Conservation (phyloP, 1,140 invertebrate species). For the Apocrypta bakeri region DNA sequence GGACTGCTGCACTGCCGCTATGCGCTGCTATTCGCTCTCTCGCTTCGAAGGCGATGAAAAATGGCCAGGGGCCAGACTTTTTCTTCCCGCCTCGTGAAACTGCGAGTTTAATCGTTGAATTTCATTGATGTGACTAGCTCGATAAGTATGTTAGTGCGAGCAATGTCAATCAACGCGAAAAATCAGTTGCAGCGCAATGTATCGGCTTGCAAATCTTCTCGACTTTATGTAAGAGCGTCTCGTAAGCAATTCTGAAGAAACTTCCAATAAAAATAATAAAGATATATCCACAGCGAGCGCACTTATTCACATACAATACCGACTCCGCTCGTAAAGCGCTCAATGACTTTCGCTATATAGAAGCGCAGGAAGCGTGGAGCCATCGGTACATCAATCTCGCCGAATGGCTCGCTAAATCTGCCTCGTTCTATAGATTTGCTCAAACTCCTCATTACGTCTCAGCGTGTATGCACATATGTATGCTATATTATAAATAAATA, state of each 20-base stretch:
- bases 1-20: constrained; percentile 12
- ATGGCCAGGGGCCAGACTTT: not conserved
- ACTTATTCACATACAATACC: not conserved
- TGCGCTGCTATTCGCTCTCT: constrained; percentile 12
- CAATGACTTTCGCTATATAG: not conserved
- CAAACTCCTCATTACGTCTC: constrained; percentile 40
- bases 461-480: not conserved
- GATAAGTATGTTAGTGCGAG: no score
- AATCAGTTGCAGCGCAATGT: no score
- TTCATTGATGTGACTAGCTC: not conserved
- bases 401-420: constrained; percentile 37
- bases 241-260: not conserved
- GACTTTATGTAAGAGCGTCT: not conserved
- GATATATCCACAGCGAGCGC: not conserved
- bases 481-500: not conserved
- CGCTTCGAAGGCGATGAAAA: not conserved
- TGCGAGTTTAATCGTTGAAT: not conserved
- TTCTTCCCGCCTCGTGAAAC: no score
- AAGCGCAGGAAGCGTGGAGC: not conserved
- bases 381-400: constrained; percentile 4
- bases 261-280: not conserved
- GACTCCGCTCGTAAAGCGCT: not conserved
- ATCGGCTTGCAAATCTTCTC: no score
- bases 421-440: constrained; percentile 20
- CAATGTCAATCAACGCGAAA: no score